phyloP scores from a whole-genome alignment of 1,140 invertebrate genomes.

The Trichoplusia ni region DNA sequence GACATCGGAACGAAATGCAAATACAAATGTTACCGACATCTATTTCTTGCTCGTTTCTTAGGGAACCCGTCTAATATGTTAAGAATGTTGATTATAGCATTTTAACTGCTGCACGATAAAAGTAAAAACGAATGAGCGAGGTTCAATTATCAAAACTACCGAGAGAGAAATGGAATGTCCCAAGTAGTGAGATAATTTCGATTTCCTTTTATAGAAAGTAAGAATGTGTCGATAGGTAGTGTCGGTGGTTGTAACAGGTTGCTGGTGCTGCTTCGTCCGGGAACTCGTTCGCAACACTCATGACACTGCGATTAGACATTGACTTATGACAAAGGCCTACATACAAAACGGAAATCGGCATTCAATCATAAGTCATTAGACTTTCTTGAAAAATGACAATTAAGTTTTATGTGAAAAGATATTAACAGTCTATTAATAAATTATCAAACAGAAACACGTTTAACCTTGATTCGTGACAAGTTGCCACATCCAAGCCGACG shows the following conservation, averaged over 20 bases:
- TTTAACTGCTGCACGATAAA: slow-evolving; percentile 54
- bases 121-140: slow-evolving; percentile 56
- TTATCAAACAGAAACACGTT: too few relatives aligned
- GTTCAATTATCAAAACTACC: slow-evolving; percentile 70
- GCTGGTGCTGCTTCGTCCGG: slow-evolving; percentile 32
- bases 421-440: too few relatives aligned
- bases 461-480: too few relatives aligned
- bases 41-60: neutral
- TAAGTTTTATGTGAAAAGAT: neutral
- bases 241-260: slow-evolving; percentile 55
- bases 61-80: slow-evolving; percentile 14
- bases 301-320: slow-evolving; percentile 30
- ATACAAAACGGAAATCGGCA: neutral
- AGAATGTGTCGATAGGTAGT: slow-evolving; percentile 62
- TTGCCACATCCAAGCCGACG: too few relatives aligned
- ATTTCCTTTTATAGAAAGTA: slow-evolving; percentile 81
- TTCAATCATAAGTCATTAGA: slow-evolving; percentile 3
- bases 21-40: slow-evolving; percentile 9
- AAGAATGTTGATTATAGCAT: slow-evolving; percentile 51
- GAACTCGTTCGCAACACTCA: slow-evolving; percentile 14
- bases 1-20: slow-evolving; percentile 7
- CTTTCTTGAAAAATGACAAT: slow-evolving; percentile 18
- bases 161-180: slow-evolving; percentile 76
- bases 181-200: slow-evolving; percentile 75
- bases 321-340: slow-evolving; percentile 38